Evolutionary conservation across 2,797 vertebrate species (phyloP).

Genomic region (Manis pentadactyla): DNA sequence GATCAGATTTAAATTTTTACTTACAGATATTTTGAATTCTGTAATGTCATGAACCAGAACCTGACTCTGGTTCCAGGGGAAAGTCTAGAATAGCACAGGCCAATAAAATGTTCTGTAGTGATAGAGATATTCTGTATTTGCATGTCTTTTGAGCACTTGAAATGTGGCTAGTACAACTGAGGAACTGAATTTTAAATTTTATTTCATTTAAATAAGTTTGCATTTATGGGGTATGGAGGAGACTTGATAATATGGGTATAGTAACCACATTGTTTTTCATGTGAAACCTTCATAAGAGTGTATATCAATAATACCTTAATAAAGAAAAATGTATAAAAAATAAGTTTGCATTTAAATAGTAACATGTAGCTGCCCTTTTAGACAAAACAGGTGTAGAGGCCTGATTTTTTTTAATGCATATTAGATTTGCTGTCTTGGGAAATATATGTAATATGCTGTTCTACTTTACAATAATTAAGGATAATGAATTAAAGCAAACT

Average conservation of each 20-base stretch:
- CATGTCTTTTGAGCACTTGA: background rate
- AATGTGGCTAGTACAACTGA: too few relatives aligned
- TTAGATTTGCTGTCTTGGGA: conserved; percentile 39
- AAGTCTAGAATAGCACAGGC: conserved; percentile 66
- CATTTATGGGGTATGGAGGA: too few relatives aligned
- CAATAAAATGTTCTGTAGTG: background rate
- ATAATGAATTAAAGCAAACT: conserved; percentile 34
- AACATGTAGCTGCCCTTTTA: background rate
- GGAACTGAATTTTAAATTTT: too few relatives aligned
- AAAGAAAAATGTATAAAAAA: too few relatives aligned
- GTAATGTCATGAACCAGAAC: conserved; percentile 41
- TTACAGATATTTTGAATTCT: conserved; percentile 58
- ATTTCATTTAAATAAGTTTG: too few relatives aligned
- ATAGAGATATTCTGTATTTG: background rate
- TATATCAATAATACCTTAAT: too few relatives aligned
- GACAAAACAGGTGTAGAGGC: background rate
- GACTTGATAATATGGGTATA: too few relatives aligned
- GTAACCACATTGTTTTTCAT: too few relatives aligned
- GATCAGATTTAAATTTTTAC: conserved; percentile 57
- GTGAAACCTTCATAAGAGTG: too few relatives aligned
- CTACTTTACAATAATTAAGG: conserved; percentile 61
- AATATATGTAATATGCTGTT: background rate
- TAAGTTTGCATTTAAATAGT: conserved; percentile 7
- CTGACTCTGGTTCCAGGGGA: conserved; percentile 20
- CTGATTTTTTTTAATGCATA: background rate